phyloP scores from a whole-genome alignment of 2,113 vertebrate genomes.

The Grus americana region DNA sequence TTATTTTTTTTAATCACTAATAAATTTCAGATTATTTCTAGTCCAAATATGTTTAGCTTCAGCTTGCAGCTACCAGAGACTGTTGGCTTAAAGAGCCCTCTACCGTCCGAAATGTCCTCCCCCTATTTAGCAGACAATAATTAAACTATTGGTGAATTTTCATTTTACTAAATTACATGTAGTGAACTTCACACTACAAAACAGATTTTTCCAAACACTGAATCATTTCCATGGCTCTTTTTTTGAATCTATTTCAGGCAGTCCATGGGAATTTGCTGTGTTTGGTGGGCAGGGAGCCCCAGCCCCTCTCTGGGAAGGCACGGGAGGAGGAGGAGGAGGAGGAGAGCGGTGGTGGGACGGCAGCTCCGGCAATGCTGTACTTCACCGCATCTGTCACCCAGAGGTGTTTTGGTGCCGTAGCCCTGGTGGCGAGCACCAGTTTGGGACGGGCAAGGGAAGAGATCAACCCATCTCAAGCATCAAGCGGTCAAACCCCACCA shows the following conservation, averaged over 20 bases:
- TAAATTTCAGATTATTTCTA: not conserved
- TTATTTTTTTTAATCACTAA: not conserved
- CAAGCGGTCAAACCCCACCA: not conserved
- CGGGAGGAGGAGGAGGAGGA: not conserved
- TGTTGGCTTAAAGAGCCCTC: slow-evolving; percentile 18
- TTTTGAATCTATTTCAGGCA: not conserved
- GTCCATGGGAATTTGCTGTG: not conserved
- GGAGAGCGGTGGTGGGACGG: not conserved
- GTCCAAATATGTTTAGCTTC: not conserved
- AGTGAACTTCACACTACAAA: not conserved
- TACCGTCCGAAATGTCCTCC: not conserved
- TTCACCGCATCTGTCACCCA: not conserved
- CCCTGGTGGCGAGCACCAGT: not conserved
- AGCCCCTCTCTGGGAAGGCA: not conserved
- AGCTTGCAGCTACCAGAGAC: not conserved
- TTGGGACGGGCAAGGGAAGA: not conserved
- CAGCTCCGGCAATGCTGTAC: rapidly evolving
- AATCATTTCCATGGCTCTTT: not conserved
- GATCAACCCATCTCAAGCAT: not conserved
- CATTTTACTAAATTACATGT: not conserved
- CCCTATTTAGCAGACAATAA: not conserved
- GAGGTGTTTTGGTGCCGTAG: not conserved
- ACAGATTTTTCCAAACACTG: not conserved
- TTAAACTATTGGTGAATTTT: not conserved
- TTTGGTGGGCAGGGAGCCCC: not conserved